phyloP scores from a whole-genome alignment of 2,888 invertebrate genomes.

The Zelleria hepariella region DNA sequence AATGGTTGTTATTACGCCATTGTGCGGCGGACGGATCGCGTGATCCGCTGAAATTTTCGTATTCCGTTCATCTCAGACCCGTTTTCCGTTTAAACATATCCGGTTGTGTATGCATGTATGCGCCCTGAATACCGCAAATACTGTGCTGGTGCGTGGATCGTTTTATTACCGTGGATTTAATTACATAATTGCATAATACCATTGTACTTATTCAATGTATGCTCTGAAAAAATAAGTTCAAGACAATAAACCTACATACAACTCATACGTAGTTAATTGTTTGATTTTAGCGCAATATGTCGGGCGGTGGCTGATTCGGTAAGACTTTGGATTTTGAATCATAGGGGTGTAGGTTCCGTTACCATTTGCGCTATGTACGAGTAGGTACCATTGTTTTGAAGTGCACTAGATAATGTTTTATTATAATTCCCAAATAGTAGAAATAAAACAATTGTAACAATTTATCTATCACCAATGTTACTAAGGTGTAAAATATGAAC shows the following conservation, averaged over 20 bases:
- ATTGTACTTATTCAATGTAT: not conserved
- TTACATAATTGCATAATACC: conserved; percentile 7
- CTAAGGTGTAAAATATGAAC: no score
- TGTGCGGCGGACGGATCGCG: conserved; percentile 25
- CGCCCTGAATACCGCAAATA: not conserved
- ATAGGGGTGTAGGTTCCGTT: no score
- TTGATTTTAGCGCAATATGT: no score
- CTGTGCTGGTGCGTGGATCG: not conserved
- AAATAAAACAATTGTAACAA: no score
- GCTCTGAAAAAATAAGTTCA: not conserved
- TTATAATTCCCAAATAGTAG: no score
- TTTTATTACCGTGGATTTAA: not conserved
- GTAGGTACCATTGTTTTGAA: no score
- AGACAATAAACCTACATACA: not conserved
- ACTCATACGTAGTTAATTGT: not conserved
- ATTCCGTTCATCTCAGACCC: conserved; percentile 51
- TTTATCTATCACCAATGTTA: no score
- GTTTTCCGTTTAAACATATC: conserved; percentile 26
- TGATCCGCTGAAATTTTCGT: conserved; percentile 39
- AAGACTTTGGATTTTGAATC: no score
- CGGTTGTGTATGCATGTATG: not conserved
- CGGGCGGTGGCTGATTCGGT: no score
- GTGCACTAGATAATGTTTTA: no score
- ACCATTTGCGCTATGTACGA: no score
- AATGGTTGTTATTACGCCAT: not conserved